phyloP scores from a whole-genome alignment of 1,140 invertebrate genomes.

The Drosophila lini region DNA sequence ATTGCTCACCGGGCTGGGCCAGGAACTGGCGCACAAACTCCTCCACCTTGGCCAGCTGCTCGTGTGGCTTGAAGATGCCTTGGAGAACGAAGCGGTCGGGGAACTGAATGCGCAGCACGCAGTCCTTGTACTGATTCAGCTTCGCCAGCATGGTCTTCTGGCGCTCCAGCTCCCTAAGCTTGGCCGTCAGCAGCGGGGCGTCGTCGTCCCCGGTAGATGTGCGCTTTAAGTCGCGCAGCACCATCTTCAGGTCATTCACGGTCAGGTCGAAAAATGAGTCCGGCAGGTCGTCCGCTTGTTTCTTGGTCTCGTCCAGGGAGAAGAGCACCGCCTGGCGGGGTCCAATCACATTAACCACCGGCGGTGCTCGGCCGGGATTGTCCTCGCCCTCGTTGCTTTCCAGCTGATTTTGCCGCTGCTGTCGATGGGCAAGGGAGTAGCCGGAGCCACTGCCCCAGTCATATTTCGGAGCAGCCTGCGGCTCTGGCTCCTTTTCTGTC shows the following conservation, averaged over 20 bases:
- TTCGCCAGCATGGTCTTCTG: constrained; percentile 86
- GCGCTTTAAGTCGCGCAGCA: constrained; percentile 89
- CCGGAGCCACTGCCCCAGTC: constrained; percentile 77
- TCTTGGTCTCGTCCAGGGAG: constrained; percentile 86
- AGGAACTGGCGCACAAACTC: constrained; percentile 90
- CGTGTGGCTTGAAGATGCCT: constrained; percentile 89
- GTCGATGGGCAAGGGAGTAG: constrained; percentile 49
- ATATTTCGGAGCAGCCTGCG: constrained; percentile 55
- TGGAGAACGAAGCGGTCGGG: constrained; percentile 92
- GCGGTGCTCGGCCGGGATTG: constrained; percentile 37
- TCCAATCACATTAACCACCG: constrained; percentile 85
- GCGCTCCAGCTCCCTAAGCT: constrained; percentile 87
- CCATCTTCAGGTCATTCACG: constrained; percentile 89
- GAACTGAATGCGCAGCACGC: constrained; percentile 92
- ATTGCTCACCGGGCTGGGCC: constrained; percentile 86
- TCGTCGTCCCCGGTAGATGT: constrained; percentile 87
- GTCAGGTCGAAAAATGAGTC: constrained; percentile 94
- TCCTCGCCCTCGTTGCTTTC: constrained; percentile 35
- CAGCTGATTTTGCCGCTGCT: not conserved
- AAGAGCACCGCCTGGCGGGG: constrained; percentile 89
- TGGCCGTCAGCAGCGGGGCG: constrained; percentile 88
- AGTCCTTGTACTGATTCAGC: constrained; percentile 89
- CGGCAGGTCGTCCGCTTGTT: constrained; percentile 88
- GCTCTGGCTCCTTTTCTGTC: constrained; percentile 15
- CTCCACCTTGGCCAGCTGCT: constrained; percentile 88